Base-by-base conservation (phyloP, 2,888 invertebrate species). In the Leptodirus hochenwartii region DNA sequence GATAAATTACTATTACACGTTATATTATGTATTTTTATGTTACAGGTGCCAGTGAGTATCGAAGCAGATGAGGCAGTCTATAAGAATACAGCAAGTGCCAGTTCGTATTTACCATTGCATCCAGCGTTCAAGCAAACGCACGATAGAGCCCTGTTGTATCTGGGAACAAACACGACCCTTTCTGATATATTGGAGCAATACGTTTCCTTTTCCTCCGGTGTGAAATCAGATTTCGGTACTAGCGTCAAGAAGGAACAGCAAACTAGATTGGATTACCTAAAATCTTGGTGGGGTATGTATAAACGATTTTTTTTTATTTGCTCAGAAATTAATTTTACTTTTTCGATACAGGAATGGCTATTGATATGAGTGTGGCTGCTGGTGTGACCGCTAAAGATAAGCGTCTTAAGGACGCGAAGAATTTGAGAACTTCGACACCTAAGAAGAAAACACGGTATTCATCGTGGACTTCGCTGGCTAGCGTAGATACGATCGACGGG, bases 381-480 rank as follows among this genome's bases (percentile, higher is more conserved):
- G 84, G 79, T 29, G 76, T 79, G 36, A 79, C 80, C 11, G 85
- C 85, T 29, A 85, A 87, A 57, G 87, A 87, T 54, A 87, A 87
- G 53, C 66, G 87, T 25, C 71, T 77, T 37, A 87, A 85, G 52
- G 82, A 82, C 56, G 71, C 74, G 28, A 73, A 80, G 54, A 74
- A 81, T 51, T 61, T 66, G 39, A 34, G 56, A 47, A 33, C 50
- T 12, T 39, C 46, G 17, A 46, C 46, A n/a, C 51, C 54, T 5
- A 47, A 49, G 9, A 57, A 56, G 36, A 56, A 56, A 43, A 55
- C 54, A 37, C 39, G 49, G 12, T 45, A 45, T 37, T 38, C 43
- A 4, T 34, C 41, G 2, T 27, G 43, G 6, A 45, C 45, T 15
- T 46, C 46, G 30, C 15, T 40, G 1, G 37, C 34, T 11, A 30